Evolutionary conservation across 2,797 vertebrate species (phyloP), one percentile per base, ranked within the genome.

Genomic region (Scolopax bukidnonensis): DNA sequence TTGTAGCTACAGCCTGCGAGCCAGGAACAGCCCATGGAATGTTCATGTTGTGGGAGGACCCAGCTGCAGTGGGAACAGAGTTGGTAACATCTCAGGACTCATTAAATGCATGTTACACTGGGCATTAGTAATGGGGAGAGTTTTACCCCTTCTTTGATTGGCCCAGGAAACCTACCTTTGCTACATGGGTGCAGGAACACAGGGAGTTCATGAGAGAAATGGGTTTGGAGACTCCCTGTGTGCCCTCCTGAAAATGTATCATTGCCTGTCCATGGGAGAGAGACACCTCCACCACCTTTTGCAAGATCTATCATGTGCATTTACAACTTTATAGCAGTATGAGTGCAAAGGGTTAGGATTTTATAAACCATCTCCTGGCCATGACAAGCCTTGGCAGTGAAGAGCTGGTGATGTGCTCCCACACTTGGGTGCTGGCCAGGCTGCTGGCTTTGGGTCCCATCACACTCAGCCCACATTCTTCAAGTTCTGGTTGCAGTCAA

Each of bases 291-390:
- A 61, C 5, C 45, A 41, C 11, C 17, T 59, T 63, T 68, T 1
- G 0, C 14, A 2, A 6, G 63, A 63, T 11, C 18, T 56, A 1
- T 21, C 51, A 47, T 0, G 2, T 45, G 56, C 50, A 60, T 73
- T 56, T 73, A 76, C 10, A 87, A 4, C 47, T 71, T 53, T 4
- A 15, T 4, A 61, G 47, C 18, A 75, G 18, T 25, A 11, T 2
- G 2, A 89, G 18, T 12, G 23, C 45, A 43, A 65, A 81, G 83
- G 76, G 28, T 12, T 67, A 33, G 53, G 51, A 32, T 65, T 63
- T 75, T n/a, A 56, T 41, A 48, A 54, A 36, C 38, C 70, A 90
- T 11, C 21, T 84, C 28, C 87, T 80, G 87, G 28, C 43, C 88
- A 56, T 5, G 0, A 70, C 36, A 89, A 63, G 71, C 32, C 74